phyloP scores from a whole-genome alignment of 1,140 invertebrate genomes.

The Dreissena polymorpha region DNA sequence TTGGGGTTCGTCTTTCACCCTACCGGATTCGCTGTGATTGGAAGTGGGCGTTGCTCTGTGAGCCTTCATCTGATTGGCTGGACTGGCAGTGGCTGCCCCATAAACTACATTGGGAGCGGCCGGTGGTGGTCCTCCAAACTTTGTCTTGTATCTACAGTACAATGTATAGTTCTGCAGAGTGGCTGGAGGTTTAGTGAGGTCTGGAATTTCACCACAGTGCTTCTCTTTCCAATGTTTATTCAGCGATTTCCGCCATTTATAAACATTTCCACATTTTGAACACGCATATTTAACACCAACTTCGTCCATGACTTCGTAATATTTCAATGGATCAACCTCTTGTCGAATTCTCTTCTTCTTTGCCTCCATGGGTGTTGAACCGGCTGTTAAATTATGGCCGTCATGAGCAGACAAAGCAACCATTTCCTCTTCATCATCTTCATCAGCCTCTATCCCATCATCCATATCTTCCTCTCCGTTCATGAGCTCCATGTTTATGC shows the following conservation, averaged over 20 bases:
- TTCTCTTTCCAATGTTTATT: constrained; percentile 81
- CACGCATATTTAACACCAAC: constrained; percentile 78
- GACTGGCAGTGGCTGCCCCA: constrained; percentile 33
- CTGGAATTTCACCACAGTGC: constrained; percentile 73
- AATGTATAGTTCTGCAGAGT: constrained; percentile 54
- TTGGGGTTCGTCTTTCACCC: neutral
- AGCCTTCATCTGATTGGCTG: constrained; percentile 29
- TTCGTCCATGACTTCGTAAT: constrained; percentile 76
- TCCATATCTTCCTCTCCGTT: constrained; percentile 60
- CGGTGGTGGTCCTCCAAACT: constrained; percentile 47
- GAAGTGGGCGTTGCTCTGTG: constrained; percentile 47
- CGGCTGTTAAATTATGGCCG: constrained; percentile 10
- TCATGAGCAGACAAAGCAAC: constrained; percentile 42
- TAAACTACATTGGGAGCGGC: constrained; percentile 53
- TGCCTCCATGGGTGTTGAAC: constrained; percentile 41
- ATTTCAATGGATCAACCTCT: constrained; percentile 78
- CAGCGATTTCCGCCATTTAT: constrained; percentile 79
- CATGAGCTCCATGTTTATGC: constrained; percentile 9
- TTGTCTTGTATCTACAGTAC: constrained; percentile 37
- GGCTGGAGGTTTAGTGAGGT: constrained; percentile 65
- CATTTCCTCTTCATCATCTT: constrained; percentile 69
- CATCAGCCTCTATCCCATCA: constrained; percentile 66
- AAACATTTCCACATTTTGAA: constrained; percentile 79
- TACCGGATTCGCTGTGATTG: constrained; percentile 32
- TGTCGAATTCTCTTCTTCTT: constrained; percentile 76